phyloP scores from a whole-genome alignment of 2,888 invertebrate genomes.

The Tetranychus truncatus region DNA sequence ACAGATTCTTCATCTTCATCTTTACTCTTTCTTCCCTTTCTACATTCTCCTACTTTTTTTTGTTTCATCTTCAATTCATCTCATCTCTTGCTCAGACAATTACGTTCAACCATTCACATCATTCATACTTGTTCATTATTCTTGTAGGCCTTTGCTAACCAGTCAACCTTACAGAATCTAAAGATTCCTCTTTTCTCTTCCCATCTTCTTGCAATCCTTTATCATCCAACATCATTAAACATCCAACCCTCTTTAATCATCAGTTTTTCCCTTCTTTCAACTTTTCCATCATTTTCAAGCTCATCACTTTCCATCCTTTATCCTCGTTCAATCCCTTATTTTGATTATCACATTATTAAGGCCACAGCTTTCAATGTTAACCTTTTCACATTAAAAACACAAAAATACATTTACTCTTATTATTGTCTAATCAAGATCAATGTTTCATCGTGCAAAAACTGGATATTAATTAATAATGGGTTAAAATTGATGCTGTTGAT shows the following conservation, averaged over 20 bases:
- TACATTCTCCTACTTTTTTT: background rate
- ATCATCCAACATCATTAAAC: background rate
- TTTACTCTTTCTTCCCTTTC: background rate
- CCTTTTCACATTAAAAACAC: too few species aligned
- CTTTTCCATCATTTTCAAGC: background rate
- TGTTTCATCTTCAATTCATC: background rate
- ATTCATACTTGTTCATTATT: background rate
- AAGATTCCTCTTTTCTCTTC: background rate
- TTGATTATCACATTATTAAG: too few species aligned
- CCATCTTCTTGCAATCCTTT: background rate
- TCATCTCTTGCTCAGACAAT: background rate
- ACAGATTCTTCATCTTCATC: conserved; percentile 18
- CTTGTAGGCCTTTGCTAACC: background rate
- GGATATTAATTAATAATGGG: too few species aligned
- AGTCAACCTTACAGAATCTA: background rate
- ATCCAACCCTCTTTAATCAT: background rate
- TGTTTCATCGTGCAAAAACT: too few species aligned
- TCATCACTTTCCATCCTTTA: background rate
- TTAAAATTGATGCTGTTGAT: too few species aligned
- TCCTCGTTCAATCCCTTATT: too few species aligned
- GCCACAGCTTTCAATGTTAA: too few species aligned
- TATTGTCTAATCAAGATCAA: too few species aligned
- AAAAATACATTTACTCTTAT: too few species aligned
- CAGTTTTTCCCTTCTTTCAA: background rate
- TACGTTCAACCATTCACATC: background rate